These are phyloP conservation scores for Huso huso DNA, from an alignment of 2,797 vertebrate species.

Conservation along the genomic window DNA sequence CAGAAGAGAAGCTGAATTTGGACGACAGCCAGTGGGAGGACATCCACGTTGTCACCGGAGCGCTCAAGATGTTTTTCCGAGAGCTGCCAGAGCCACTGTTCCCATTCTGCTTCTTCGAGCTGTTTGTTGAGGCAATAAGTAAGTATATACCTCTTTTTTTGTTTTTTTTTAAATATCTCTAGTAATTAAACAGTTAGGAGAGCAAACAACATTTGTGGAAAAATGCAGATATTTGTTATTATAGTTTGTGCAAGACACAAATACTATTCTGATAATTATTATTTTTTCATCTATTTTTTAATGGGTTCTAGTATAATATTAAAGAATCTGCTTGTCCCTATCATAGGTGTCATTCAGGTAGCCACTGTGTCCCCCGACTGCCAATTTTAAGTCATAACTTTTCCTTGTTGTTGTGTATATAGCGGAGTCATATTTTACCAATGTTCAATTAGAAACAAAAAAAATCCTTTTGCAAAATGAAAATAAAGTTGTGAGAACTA, in stretches of 20 bases:
- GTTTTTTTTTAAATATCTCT: background rate
- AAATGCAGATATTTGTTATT: background rate
- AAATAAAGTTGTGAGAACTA: no score
- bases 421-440: background rate
- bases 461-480: no score
- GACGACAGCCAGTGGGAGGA: conserved; percentile 96
- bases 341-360: no score
- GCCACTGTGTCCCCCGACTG: no score
- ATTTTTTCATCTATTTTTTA: no score
- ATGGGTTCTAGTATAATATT: no score
- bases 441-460: no score
- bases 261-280: no score
- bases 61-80: conserved; percentile 95
- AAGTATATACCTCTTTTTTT: conserved; percentile 51
- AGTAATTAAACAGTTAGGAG: background rate
- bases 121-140: conserved; percentile 86
- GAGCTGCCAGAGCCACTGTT: conserved; percentile 91
- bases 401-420: background rate
- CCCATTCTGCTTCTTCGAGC: conserved; percentile 83
- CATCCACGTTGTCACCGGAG: conserved; percentile 89
- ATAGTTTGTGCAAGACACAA: no score
- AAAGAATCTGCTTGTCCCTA: no score
- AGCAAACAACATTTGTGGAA: background rate
- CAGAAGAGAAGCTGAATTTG: conserved; percentile 97
- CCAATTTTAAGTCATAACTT: no score